These are phyloP conservation scores for Autographa gamma DNA, from an alignment of 2,888 invertebrate species.

Conservation along the genomic window DNA sequence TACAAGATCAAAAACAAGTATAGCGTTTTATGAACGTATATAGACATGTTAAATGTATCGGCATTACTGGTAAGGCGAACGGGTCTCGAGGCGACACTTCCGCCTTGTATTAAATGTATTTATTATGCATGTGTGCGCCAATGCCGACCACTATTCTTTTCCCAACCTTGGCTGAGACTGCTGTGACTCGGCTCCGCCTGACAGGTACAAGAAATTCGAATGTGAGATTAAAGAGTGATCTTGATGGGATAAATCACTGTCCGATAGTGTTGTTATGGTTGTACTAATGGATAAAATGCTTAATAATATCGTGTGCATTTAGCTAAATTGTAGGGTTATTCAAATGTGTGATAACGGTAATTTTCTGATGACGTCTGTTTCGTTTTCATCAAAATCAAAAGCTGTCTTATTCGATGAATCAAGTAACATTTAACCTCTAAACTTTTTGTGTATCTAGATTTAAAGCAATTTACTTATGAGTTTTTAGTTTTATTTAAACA, in stretches of 20 bases:
- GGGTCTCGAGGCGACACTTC: slow-evolving; percentile 77
- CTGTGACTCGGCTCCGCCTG: slow-evolving; percentile 34
- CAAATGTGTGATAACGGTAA: background rate
- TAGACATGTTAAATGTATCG: slow-evolving; percentile 67
- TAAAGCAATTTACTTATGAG: too few species aligned
- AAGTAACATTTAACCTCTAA: background rate
- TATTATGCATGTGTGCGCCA: slow-evolving; percentile 75
- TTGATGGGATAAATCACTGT: background rate
- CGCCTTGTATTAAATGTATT: slow-evolving; percentile 73
- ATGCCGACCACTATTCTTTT: slow-evolving; percentile 83
- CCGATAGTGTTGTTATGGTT: background rate
- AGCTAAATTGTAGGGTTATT: background rate
- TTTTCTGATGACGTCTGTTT: background rate
- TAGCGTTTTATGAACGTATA: slow-evolving; percentile 55
- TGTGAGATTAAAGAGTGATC: slow-evolving; percentile 24
- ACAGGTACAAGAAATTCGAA: slow-evolving; percentile 35
- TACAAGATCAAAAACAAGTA: slow-evolving; percentile 60
- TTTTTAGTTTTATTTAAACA: too few species aligned
- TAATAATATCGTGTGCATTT: too few species aligned
- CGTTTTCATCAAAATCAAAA: background rate
- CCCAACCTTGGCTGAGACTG: slow-evolving; percentile 71
- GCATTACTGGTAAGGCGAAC: slow-evolving; percentile 81
- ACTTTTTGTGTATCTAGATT: too few species aligned
- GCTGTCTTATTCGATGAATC: background rate
- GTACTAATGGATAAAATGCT: too few species aligned